phyloP scores from a whole-genome alignment of 2,888 invertebrate genomes.

The Merodon equestris region DNA sequence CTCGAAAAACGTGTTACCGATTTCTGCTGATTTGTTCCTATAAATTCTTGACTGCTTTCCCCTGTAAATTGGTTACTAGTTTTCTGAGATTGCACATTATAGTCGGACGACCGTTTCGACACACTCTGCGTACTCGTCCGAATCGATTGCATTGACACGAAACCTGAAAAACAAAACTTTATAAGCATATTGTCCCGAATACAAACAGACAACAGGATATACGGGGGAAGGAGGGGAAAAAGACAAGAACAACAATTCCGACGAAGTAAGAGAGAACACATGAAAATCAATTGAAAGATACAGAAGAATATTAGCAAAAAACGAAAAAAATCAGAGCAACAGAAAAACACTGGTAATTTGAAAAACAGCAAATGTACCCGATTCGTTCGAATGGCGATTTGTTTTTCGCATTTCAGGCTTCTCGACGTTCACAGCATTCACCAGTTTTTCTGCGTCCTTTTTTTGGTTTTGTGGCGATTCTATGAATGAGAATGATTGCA shows the following conservation, averaged over 20 bases:
- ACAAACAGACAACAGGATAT: not conserved
- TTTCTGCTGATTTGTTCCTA: constrained; percentile 51
- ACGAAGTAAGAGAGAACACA: constrained; percentile 19
- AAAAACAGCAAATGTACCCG: constrained; percentile 73
- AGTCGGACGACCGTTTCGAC: constrained; percentile 82
- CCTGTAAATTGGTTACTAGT: constrained; percentile 57
- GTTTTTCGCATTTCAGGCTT: constrained; percentile 76
- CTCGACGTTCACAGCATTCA: constrained; percentile 66
- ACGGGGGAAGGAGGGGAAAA: constrained; percentile 23
- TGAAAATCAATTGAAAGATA: constrained; percentile 55
- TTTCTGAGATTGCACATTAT: constrained; percentile 78
- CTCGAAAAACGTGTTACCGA: constrained; percentile 60
- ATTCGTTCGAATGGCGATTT: constrained; percentile 79
- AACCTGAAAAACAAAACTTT: constrained; percentile 78
- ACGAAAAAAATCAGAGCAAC: constrained; percentile 45
- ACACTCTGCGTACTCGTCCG: constrained; percentile 83
- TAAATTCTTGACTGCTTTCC: constrained; percentile 56
- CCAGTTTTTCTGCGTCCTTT: constrained; percentile 63
- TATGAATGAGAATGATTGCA: constrained; percentile 57
- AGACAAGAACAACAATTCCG: constrained; percentile 25
- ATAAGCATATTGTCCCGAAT: constrained; percentile 8
- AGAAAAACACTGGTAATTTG: constrained; percentile 58
- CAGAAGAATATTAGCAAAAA: not conserved
- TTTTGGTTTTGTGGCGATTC: constrained; percentile 60
- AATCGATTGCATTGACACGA: constrained; percentile 83